Conservation (phyloP, 35 echinoderm and acorn worm species). For the Heliocidaris erythrogramma region DNA sequence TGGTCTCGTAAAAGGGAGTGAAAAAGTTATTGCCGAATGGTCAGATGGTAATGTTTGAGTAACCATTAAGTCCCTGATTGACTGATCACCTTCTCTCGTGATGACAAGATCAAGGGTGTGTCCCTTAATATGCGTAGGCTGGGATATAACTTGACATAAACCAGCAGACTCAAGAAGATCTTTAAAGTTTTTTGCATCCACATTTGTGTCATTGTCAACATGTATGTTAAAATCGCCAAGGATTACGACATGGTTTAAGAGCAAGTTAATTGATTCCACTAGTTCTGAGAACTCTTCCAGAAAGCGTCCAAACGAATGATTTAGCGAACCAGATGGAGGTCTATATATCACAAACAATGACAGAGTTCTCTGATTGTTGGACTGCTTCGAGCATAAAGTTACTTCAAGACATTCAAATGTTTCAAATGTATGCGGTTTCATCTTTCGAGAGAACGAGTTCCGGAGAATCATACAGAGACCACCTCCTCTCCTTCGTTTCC, state of each 20-base stretch:
- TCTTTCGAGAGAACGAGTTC: conserved; percentile 2
- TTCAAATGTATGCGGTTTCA: neutral
- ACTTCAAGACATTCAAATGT: conserved; percentile 4
- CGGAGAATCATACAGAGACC: conserved; percentile 31
- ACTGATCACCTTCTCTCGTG: neutral
- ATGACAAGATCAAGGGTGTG: conserved; percentile 9
- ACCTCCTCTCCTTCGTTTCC: conserved; percentile 12
- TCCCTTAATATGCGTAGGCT: conserved; percentile 1
- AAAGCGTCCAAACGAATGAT: neutral
- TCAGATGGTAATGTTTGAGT: neutral
- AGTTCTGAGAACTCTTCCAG: conserved; percentile 12
- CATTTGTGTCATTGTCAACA: neutral
- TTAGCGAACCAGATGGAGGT: neutral
- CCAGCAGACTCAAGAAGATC: neutral
- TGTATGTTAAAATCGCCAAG: neutral
- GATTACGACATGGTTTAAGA: neutral
- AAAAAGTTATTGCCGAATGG: neutral
- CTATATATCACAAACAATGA: conserved; percentile 5
- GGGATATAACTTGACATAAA: neutral
- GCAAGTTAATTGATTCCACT: conserved; percentile 3
- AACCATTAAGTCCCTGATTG: neutral
- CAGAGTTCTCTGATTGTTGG: neutral
- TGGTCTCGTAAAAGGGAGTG: neutral
- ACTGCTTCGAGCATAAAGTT: neutral
- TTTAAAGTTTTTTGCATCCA: neutral